Base-by-base conservation (phyloP, 2,113 vertebrate species). In the Ctenomys sociabilis region DNA sequence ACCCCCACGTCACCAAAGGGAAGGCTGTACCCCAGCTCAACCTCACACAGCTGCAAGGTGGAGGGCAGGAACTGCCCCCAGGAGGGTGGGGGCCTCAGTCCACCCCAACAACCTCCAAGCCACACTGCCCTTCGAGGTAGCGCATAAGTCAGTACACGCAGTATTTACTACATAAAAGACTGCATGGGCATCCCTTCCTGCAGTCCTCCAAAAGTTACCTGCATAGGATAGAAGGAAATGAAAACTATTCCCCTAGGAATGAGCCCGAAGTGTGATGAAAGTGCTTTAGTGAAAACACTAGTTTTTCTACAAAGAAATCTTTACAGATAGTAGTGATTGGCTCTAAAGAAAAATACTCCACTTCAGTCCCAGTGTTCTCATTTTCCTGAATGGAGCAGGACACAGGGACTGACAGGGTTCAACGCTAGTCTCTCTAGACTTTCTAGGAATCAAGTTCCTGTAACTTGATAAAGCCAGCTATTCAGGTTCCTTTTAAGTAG, bases 21-120 rank as follows among this genome's bases (percentile, higher is more conserved):
- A 70, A 89, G 68, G 45, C 37, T 70, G 8, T 28, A n/a, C 32
- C 7, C 4, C 40, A 10, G 77, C 22, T 77, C 19, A 43, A 54
- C n/a, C 89, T 64, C 45, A 43, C 45, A 54, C 30, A 8, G 88
- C 52, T 2, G 22, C 8, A 40, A 37, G n/a, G 7, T 3, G 7
- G 24, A 19, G 49, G 68, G 13, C 43, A 6, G 37, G 64, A 64
- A 54, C 1, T 26, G 4, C 3, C 19, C 19, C 9, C n/a, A 3
- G 59, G 37, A 11, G 13, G 0, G 8, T 0, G 28, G 35, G 72
- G 11, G 54, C 35, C 37, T 3, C 30, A 1, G 37, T 59, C 43
- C 8, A 0, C 0, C 12, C 61, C 22, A 0, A 0, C 4, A 35
- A 57, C 40, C 14, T 35, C 30, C 26, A 26, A 2, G 12, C 7